Base-by-base conservation (phyloP, 2,113 vertebrate species). In the Agapornis roseicollis region DNA sequence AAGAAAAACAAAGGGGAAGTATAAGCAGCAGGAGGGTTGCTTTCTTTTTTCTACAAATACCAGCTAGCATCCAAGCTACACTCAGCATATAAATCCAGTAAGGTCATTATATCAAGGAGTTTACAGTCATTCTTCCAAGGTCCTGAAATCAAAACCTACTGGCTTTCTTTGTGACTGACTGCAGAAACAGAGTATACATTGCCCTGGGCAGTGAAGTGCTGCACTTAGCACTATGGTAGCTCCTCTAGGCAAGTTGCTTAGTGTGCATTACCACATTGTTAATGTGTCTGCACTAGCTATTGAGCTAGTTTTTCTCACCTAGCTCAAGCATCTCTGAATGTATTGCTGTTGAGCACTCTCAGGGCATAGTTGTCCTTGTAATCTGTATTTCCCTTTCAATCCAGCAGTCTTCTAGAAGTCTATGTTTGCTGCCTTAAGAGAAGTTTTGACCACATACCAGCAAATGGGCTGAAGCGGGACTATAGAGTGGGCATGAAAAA, bases 161-260 rank as follows among this genome's bases (percentile, higher is more conserved):
- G 29, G 6, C 29, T 74, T 80, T 8, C 42, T 73, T 47, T 42
- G 13, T 46, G 63, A 42, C 52, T 2, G 4, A 22, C 25, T 6
- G 19, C 49, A 37, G 55, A 58, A 58, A 23, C 2, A 27, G 85
- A 29, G 10, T 1, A 1, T 4, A 16, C 1, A 0, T 80, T 50
- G 4, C 50, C n/a, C 50, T 29, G 18, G 19, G 8, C 16, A n/a
- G 73, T 23, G 23, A 35, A 50, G 41, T 25, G 9, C 47, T 22
- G 42, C 22, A 8, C 9, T 28, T 28, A 10, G 35, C 14, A 4
- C 39, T 27, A 0, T 7, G 39, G 39, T 23, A n/a, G 33, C 31
- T 61, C 17, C 23, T 6, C 17, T 10, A 37, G 37, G 19, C 33
- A 39, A 18, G 24, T 42, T 11, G 23, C 20, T 20, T 55, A 25